Base-by-base conservation (phyloP, 2,797 vertebrate genomes). In the Apogon talboti region DNA sequence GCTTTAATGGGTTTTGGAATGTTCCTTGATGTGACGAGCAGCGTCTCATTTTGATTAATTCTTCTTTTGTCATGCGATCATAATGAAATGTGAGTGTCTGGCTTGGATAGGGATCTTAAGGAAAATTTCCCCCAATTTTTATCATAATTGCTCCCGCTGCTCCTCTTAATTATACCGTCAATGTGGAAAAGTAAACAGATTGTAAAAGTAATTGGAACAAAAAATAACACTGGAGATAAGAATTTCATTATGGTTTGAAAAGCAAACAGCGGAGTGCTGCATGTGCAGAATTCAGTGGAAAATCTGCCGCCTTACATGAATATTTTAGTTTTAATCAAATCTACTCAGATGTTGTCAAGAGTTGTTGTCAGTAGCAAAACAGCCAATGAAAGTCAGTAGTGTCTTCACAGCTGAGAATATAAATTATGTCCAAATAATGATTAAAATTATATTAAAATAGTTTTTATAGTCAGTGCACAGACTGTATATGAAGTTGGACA, bases 81-180 rank as follows among this genome's bases (percentile, higher is more conserved):
- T 35, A 35, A 60, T 38, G 16, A 45, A 41, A 70, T 71, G 47
- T 74, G 16, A 19, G 11, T 83, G 51, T 89, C 86, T 53, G 77
- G 88, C 71, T 83, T 87, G 75, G 81, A 90, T 54, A 14, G 11
- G 11, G n/a, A 40, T 19, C 11, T 63, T 18, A 60, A 56, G 65
- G 77, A 79, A 75, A 78, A 74, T 56, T 21, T 66, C 71, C 81
- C 75, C 44, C 51, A 16, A 55, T 41, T 66, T 63, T 56, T 11
- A 54, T 47, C 18, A 44, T 64, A 53, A 73, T 67, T 56, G 35
- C 66, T 75, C 44, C 51, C 28, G 33, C 49, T 41, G 67, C 41
- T 62, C 38, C 15, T 68, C 51, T 51, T 66, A 74, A 75, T 81
- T 68, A 53, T 43, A 51, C 47, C 66, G 38, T 55, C 52, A n/a